Evolutionary conservation across 2,113 vertebrate species (phyloP).

Genomic region (Nicator chloris): DNA sequence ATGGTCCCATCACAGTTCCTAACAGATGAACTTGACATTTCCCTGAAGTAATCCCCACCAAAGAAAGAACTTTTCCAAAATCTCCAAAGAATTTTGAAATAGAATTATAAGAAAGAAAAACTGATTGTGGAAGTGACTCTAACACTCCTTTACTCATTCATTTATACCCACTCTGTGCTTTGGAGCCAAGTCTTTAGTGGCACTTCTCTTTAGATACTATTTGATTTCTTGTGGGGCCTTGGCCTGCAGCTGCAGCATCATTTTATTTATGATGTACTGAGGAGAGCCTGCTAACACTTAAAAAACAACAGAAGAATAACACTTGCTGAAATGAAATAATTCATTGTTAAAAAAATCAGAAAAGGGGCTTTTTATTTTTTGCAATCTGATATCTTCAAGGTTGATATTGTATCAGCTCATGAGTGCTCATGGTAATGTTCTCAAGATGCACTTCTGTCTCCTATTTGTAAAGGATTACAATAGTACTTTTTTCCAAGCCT

Average conservation of each 20-base stretch:
- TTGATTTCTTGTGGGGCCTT: not conserved
- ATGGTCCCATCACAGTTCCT: not conserved
- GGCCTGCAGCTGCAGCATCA: not conserved
- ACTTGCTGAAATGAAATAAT: not conserved
- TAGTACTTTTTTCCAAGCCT: not conserved
- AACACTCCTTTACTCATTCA: not conserved
- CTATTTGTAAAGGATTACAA: not conserved
- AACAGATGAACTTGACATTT: not conserved
- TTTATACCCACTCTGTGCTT: not conserved
- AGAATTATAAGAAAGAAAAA: not conserved
- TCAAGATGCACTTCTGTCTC: not conserved
- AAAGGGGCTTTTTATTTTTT: not conserved
- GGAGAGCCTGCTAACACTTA: not conserved
- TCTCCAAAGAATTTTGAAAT: not conserved
- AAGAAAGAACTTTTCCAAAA: not conserved
- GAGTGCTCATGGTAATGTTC: not conserved
- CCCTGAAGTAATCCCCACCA: not conserved
- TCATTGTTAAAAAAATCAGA: not conserved
- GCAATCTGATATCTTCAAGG: not conserved
- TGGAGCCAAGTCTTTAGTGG: not conserved
- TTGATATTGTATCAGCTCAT: not conserved
- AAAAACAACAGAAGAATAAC: not conserved
- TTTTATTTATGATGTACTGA: not conserved
- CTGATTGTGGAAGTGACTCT: not conserved
- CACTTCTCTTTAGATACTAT: not conserved